Evolutionary conservation across 2,888 invertebrate genomes (phyloP).

Genomic region (Melieria picta): DNA sequence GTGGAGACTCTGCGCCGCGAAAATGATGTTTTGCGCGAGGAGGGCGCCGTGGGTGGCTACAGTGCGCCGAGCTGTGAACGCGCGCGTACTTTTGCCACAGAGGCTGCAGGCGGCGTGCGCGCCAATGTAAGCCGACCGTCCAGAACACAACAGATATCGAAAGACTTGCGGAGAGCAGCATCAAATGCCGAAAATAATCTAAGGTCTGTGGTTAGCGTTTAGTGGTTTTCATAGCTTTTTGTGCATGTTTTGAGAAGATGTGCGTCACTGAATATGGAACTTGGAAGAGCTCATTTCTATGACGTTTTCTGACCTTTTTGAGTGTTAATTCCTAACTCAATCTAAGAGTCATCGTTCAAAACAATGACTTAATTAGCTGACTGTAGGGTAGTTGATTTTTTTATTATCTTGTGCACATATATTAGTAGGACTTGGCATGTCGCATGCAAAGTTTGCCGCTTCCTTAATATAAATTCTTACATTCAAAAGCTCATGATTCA

Average conservation of each 20-base stretch:
- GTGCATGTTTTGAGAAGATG: neutral
- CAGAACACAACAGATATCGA: slow-evolving; percentile 69
- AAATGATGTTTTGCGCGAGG: slow-evolving; percentile 68
- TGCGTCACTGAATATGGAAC: too few species aligned
- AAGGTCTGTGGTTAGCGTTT: slow-evolving; percentile 64
- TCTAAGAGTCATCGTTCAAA: too few species aligned
- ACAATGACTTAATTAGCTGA: too few species aligned
- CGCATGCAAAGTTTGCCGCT: too few species aligned
- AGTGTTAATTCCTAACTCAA: too few species aligned
- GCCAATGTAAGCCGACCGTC: slow-evolving; percentile 61
- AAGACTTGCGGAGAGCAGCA: slow-evolving; percentile 73
- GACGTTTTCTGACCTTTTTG: neutral
- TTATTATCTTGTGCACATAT: too few species aligned
- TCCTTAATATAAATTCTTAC: too few species aligned
- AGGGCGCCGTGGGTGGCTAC: slow-evolving; percentile 65
- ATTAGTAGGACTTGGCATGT: too few species aligned
- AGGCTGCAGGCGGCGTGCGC: slow-evolving; percentile 43
- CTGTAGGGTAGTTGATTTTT: too few species aligned
- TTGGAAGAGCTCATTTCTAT: neutral
- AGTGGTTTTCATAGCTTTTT: neutral
- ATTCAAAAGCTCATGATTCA: too few species aligned
- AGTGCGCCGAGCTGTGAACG: slow-evolving; percentile 44
- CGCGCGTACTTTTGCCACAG: slow-evolving; percentile 34
- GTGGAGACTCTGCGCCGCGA: slow-evolving; percentile 68
- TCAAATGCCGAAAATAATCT: slow-evolving; percentile 74